These are phyloP conservation scores for Teinopalpus imperialis DNA, from an alignment of 2,888 invertebrate species.

Conservation along the genomic window DNA sequence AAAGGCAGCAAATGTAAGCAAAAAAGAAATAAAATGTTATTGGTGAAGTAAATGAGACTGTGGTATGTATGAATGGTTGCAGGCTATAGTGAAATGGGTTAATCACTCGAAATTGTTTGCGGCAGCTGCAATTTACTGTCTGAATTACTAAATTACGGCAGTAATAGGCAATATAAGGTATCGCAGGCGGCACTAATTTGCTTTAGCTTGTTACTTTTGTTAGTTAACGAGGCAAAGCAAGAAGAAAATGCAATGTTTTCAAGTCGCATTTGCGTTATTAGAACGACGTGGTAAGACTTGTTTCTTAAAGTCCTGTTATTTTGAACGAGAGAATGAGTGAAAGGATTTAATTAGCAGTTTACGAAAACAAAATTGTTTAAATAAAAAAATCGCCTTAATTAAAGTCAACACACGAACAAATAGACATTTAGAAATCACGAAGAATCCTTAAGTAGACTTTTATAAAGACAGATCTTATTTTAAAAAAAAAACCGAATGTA, in stretches of 20 bases:
- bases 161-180: conserved; percentile 50
- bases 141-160: conserved; percentile 61
- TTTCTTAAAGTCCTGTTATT: no score
- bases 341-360: no score
- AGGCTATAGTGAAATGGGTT: conserved; percentile 53
- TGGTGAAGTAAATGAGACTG: conserved; percentile 17
- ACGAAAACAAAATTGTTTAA: no score
- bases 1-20: conserved; percentile 3
- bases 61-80: conserved; percentile 14
- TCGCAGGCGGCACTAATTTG: conserved; percentile 37
- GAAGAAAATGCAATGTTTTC: conserved; percentile 5
- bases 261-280: conserved; percentile 16
- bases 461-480: no score
- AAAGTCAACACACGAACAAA: no score
- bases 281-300: conserved; percentile 9
- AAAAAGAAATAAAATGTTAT: conserved; percentile 18
- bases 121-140: conserved; percentile 69
- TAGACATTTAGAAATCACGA: no score
- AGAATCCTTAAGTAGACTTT: no score
- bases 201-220: conserved; percentile 35
- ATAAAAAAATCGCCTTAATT: no score
- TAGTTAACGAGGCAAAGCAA: conserved; percentile 10
- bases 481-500: no score
- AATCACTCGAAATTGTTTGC: conserved; percentile 62
- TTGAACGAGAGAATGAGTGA: no score